Evolutionary conservation across 2,797 vertebrate species (phyloP).

Genomic region (Phrynocephalus guinanensis): DNA sequence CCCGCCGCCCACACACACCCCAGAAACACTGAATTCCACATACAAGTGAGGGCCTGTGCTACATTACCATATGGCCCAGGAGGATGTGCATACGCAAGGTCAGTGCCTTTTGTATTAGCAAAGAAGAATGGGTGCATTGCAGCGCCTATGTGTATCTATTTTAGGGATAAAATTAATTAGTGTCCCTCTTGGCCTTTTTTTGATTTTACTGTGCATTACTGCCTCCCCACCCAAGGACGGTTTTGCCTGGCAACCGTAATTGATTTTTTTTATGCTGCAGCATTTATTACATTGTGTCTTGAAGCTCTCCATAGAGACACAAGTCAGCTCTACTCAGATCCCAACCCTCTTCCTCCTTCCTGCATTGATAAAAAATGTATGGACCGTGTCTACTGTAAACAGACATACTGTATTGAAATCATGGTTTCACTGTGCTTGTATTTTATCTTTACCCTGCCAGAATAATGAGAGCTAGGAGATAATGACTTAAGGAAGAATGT

Average conservation of each 20-base stretch:
- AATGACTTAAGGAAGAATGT: constrained; percentile 69
- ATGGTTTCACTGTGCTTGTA: constrained; percentile 67
- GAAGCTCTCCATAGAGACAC: too few species aligned
- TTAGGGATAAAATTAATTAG: constrained; percentile 48
- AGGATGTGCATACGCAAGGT: constrained; percentile 69
- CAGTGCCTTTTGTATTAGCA: constrained; percentile 70
- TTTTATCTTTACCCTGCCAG: constrained; percentile 67
- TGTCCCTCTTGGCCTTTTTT: constrained; percentile 36
- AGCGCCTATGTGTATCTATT: constrained; percentile 40
- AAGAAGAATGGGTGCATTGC: constrained; percentile 60
- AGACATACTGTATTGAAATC: constrained; percentile 68
- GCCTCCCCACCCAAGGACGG: too few species aligned
- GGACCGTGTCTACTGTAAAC: constrained; percentile 66
- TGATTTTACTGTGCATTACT: constrained; percentile 35
- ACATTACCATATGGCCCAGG: constrained; percentile 73
- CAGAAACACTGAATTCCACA: constrained; percentile 62
- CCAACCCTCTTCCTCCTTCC: too few species aligned
- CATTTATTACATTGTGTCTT: too few species aligned
- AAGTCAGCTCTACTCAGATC: too few species aligned
- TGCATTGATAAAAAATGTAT: too few species aligned
- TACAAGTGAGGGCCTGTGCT: constrained; percentile 64
- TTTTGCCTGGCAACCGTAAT: too few species aligned
- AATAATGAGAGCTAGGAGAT: constrained; percentile 71
- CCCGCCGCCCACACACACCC: constrained; percentile 38
- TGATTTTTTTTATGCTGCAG: too few species aligned